A percentile compares a stretch with the other conserved stretches of the same genome.
These are phyloP conservation scores for Tetramorium simillimum DNA, from an alignment of 1,140 invertebrate species.

Conservation along the genomic window DNA sequence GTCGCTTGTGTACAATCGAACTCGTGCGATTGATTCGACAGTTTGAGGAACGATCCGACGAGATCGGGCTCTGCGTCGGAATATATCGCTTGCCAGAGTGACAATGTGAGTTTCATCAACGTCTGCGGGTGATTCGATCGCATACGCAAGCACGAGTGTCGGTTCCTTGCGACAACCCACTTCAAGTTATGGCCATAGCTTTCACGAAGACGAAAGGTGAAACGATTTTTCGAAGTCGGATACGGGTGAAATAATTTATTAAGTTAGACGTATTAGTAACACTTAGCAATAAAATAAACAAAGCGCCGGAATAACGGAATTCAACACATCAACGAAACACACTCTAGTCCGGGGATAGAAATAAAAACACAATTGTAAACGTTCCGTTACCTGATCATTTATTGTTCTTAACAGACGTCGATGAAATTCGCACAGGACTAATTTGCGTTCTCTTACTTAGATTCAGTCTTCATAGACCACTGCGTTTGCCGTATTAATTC, in stretches of 20 bases:
- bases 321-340: conserved; percentile 18
- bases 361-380: conserved; percentile 70
- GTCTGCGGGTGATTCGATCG: conserved; percentile 52
- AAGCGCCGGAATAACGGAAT: not conserved
- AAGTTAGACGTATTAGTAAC: conserved; percentile 10
- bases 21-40: conserved; percentile 41
- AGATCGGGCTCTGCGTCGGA: conserved; percentile 10
- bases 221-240: not conserved
- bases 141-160: conserved; percentile 1
- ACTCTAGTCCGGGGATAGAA: conserved; percentile 58
- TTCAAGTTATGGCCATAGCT: conserved; percentile 36
- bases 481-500: conserved; percentile 76
- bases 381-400: conserved; percentile 70
- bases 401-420: conserved; percentile 75
- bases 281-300: not conserved
- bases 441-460: conserved; percentile 57
- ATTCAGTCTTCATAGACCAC: conserved; percentile 73
- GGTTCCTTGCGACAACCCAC: not conserved
- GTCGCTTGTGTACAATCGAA: conserved; percentile 44
- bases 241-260: not conserved
- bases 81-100: conserved; percentile 34
- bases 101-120: conserved; percentile 68
- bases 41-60: conserved; percentile 27
- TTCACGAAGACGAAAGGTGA: conserved; percentile 1
- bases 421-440: conserved; percentile 70